These are phyloP conservation scores for Coronaproctus castanopsis DNA, from an alignment of 2,888 invertebrate species.

Conservation along the genomic window DNA sequence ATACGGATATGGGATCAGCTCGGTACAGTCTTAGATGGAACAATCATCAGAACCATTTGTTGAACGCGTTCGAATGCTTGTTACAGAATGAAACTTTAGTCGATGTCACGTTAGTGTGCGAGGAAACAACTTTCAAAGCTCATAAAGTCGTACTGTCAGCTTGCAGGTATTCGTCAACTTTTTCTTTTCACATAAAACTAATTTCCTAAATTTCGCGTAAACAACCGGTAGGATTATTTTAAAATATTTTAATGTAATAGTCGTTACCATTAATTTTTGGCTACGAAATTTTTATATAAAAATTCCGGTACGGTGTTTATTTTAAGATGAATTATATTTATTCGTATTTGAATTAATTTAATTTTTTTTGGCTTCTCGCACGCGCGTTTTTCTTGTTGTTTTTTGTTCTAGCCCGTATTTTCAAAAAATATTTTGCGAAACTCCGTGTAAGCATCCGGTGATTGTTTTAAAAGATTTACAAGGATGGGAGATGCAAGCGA, in stretches of 20 bases:
- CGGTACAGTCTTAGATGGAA: slow-evolving; percentile 86
- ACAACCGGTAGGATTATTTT: no score
- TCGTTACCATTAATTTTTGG: no score
- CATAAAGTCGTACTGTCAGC: slow-evolving; percentile 83
- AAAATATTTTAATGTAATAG: no score
- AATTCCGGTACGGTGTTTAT: no score
- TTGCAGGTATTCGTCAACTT: slow-evolving; percentile 32
- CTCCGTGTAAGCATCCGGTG: slow-evolving; percentile 82
- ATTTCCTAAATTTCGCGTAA: no score
- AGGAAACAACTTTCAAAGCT: slow-evolving; percentile 63
- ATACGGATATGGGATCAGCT: slow-evolving; percentile 34
- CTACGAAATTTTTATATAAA: no score
- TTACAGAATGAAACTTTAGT: slow-evolving; percentile 69
- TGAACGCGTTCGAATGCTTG: slow-evolving; percentile 71
- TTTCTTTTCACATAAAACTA: no score
- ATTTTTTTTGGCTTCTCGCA: no score
- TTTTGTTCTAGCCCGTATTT: slow-evolving; percentile 71
- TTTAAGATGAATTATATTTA: no score
- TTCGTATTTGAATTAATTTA: no score
- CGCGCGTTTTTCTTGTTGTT: no score
- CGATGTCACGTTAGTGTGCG: slow-evolving; percentile 75
- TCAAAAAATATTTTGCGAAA: slow-evolving; percentile 69
- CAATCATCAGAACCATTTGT: slow-evolving; percentile 74
- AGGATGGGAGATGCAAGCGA: slow-evolving; percentile 71
- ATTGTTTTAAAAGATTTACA: slow-evolving; percentile 77